Conservation (phyloP, 2,888 invertebrate genomes). For the Cheilosia soror region DNA sequence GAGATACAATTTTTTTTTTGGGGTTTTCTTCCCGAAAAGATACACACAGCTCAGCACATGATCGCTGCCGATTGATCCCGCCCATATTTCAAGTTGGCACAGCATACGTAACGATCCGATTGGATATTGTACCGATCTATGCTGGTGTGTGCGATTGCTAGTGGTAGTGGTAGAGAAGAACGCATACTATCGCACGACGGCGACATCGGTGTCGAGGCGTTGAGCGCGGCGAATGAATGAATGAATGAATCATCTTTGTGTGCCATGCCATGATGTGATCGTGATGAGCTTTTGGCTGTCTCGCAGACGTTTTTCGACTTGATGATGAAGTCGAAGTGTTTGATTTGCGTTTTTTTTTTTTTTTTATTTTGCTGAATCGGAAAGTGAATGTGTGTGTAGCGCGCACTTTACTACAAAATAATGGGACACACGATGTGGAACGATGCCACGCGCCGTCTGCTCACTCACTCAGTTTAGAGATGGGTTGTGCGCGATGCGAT, state of each 20-base stretch:
- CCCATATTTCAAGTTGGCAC: constrained; percentile 53
- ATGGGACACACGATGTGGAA: constrained; percentile 58
- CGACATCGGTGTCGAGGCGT: neutral
- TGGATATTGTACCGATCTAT: constrained; percentile 41
- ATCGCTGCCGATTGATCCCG: constrained; percentile 42
- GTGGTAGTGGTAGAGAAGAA: constrained; percentile 4
- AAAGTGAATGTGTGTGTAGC: constrained; percentile 59
- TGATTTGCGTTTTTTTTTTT: neutral
- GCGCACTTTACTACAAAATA: constrained; percentile 52
- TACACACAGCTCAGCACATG: neutral
- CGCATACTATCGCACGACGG: neutral
- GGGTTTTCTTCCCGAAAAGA: constrained; percentile 6
- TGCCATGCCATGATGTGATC: neutral
- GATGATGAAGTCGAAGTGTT: too few relatives aligned
- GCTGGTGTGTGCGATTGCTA: neutral
- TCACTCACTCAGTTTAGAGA: constrained; percentile 38
- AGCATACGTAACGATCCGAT: constrained; percentile 55
- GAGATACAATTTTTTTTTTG: constrained; percentile 7
- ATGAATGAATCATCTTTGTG: constrained; percentile 35
- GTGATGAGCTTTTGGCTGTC: neutral
- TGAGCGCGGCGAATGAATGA: constrained; percentile 1
- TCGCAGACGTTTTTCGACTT: neutral
- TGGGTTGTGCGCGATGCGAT: constrained; percentile 49
- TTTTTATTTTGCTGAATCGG: constrained; percentile 40
- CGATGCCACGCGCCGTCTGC: constrained; percentile 67